Evolutionary conservation across 64 coral and sea anemone species (phyloP), one percentile per base, ranked within the genome.

Genomic region (Exaiptasia diaphana): DNA sequence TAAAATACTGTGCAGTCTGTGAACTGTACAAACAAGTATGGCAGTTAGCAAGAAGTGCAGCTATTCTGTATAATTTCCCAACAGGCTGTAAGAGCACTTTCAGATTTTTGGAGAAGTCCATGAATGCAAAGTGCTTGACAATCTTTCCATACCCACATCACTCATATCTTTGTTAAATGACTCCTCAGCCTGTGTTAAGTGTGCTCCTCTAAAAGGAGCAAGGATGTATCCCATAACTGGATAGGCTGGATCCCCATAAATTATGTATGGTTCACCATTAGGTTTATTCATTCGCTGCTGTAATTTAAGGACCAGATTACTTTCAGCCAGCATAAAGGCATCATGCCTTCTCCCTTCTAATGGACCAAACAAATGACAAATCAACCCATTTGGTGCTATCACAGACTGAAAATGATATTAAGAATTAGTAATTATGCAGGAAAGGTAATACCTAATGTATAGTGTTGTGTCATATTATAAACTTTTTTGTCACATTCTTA

Each of bases 211-310:
- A 67, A 88, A 88, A 37, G 86, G 86, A 62, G 86, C 23, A 39
- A 88, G 22, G 21, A 88, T 88, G 50, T 88, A 80, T 33, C 38
- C 53, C 14, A 67, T 64, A 50, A 88, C 22, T 33, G 75, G 64
- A 81, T 81, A 88, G 49, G 86, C 75, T 72, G 86, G 86, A 34
- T 88, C 76, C 26, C 74, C 61, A 71, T 87, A 79, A 69, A 87
- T 87, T 22, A 78, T 64, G 17, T 79, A 88, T 72, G 76, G 76
- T 76, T 88, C 75, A 24, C 74, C 86, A 81, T 39, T 89, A 67
- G 76, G 30, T 61, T 61, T 61, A 5, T 29, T 30, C 26, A 61
- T 29, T 30, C 33, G 57, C 20, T 61, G 57, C 20, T 29, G 57
- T 61, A 61, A 20, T 26, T 23, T 61, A 30, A 61, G 4, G 33